Evolutionary conservation across 2,797 vertebrate genomes (phyloP).

Genomic region (Eleutherodactylus coqui): DNA sequence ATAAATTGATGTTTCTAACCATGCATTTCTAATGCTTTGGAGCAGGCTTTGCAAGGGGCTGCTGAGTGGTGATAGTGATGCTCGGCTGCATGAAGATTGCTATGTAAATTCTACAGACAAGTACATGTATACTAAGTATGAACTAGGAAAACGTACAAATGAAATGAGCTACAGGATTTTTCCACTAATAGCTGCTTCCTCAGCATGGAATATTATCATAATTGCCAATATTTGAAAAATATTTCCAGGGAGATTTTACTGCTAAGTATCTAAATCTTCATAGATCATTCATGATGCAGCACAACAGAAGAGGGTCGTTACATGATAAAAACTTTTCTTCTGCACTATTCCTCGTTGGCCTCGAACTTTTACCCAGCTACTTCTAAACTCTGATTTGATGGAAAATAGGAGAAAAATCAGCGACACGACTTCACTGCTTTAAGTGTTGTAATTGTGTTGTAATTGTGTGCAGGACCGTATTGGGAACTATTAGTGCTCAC

Average conservation of each 20-base stretch:
- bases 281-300: not conserved
- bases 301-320: not conserved
- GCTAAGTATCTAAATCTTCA: not conserved
- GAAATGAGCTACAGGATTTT: constrained; percentile 26
- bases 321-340: not conserved
- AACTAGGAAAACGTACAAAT: constrained; percentile 33
- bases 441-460: not conserved
- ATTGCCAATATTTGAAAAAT: not conserved
- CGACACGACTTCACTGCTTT: not conserved
- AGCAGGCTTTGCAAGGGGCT: constrained; percentile 53
- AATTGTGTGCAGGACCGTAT: not conserved
- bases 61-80: constrained; percentile 60
- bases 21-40: constrained; percentile 62
- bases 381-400: not conserved
- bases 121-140: constrained; percentile 52
- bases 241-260: constrained; percentile 4
- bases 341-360: too few relatives aligned
- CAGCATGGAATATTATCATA: constrained; percentile 6
- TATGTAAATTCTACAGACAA: constrained; percentile 58
- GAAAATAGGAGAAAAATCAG: not conserved
- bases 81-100: constrained; percentile 61
- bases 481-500: too few relatives aligned
- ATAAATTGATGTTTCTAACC: constrained; percentile 54
- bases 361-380: not conserved
- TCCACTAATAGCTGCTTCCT: not conserved